Base-by-base conservation (phyloP, 2,888 invertebrate genomes). In the Cantharis lateralis region DNA sequence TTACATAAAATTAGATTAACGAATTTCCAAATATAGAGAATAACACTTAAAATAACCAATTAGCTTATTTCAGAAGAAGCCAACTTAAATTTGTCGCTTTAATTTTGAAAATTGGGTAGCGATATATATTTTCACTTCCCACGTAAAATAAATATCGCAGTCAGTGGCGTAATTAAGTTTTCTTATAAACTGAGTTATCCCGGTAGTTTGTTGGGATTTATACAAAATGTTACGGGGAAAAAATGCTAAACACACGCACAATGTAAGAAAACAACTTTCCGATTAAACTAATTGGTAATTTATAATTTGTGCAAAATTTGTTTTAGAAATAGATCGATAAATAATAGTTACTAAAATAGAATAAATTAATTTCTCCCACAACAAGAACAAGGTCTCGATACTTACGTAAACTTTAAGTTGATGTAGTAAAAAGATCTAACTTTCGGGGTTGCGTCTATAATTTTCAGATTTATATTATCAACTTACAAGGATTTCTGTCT, bases 361-460 rank as follows among this genome's bases (percentile, higher is more conserved):
- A 24, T 24, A 24, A 24, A 62, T 62, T 28, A 66, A 68, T 72
- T 72, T 68, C 68, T 7, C 24, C 68, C 68, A 16, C 73, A 73
- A 73, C 73, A 73, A 73, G 73, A 68, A 73, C 73, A 68, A 73
- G 73, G 73, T 48, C 48, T 48, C 48, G n/a, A 48, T 48, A 48
- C n/a, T 48, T 48, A 73, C 73, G 20, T 28, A 68, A 73, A 68
- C 62, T 68, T 48, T 62, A 18, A 61, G 32, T 32, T 13, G 62
- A 62, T 68, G 68, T 28, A 68, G 73, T 73, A 73, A 66, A 66
- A 16, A 69, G 62, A 68, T 73, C 3, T 24, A 15, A 32, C 16
- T 28, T 16, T 73, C 73, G 62, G 73, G 73, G 73, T 68, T 73
- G 20, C 26, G 20, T 66, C 18, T 62, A 48, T 48, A 48, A n/a